Base-by-base conservation (phyloP, 2,888 invertebrate genomes). In the Girardia tigrina region DNA sequence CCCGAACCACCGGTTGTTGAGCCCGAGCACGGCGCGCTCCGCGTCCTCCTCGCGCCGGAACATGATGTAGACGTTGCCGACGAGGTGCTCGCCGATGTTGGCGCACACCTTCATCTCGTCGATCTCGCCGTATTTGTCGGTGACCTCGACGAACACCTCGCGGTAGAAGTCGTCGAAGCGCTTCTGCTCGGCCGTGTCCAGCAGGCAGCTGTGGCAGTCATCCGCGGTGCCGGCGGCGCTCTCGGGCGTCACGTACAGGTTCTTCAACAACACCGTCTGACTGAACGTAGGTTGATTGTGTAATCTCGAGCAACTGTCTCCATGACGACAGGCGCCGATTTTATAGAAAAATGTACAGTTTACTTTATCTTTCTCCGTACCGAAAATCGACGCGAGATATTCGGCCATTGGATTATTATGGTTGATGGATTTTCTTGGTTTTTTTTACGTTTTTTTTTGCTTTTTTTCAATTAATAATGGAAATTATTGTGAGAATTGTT, bases 61-160 rank as follows among this genome's bases (percentile, higher is more conserved):
- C 90, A 91, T 98, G 78, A 98, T 94, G 85, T 98, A 98, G 75
- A 98, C 97, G 87, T 98, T 98, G 76, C 98, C 98, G 42, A 98
- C 95, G 79, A 98, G 87, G 83, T 97, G 97, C 84, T 97, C 95
- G 1, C 95, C 95, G 78, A 98, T 88, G 85, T 99, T 99, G 85
- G 98, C 98, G 86, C 98, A 99, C 0, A 99, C 95, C 86, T 98
- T 98, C 94, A 98, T 97, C 86, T 99, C 98, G 85, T 99, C 98
- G 81, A 98, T 97, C 86, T 97, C 95, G 0, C 98, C 98, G 86
- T 98, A 98, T 87, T 87, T 95, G 82, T 94, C 94, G 85, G 97
- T 95, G 82, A 95, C 91, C 85, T 98, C 97, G 0, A 94, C 92
- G 87, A 97, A 98, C 0, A 98, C 94, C 86, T 98, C 97, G 86